Percentiles rank a stretch among this genome's conserved stretches.
phyloP scores from a whole-genome alignment of 2,797 vertebrate genomes.

The Pangasius djambal region DNA sequence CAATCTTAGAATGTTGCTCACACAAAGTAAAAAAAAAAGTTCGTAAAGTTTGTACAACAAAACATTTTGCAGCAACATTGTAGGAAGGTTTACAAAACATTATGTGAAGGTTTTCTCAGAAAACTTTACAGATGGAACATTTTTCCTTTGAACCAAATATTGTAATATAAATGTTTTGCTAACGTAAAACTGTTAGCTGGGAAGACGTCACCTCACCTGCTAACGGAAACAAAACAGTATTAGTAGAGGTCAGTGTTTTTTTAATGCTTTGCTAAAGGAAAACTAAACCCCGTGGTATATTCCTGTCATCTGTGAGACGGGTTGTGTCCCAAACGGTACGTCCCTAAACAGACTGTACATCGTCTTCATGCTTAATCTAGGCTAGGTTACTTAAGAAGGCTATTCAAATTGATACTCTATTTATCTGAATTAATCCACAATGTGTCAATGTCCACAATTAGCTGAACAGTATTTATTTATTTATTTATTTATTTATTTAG shows the following conservation, averaged over 20 bases:
- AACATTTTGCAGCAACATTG: not conserved
- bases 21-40: not conserved
- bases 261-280: not conserved
- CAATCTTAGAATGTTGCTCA: not conserved
- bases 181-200: not conserved
- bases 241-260: not conserved
- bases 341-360: not conserved
- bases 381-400: not conserved
- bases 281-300: not conserved
- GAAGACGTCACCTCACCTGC: not conserved
- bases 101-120: not conserved
- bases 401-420: not conserved
- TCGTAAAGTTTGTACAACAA: not conserved
- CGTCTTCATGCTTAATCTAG: not conserved
- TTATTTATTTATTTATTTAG: not conserved
- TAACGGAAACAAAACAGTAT: not conserved
- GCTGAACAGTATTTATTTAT: not conserved
- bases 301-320: not conserved
- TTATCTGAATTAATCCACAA: not conserved
- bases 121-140: not conserved
- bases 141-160: not conserved
- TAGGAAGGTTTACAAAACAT: not conserved
- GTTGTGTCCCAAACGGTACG: not conserved
- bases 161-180: not conserved
- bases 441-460: not conserved